Evolutionary conservation across 1,140 invertebrate genomes (phyloP).

Genomic region (Drosophila elegans): DNA sequence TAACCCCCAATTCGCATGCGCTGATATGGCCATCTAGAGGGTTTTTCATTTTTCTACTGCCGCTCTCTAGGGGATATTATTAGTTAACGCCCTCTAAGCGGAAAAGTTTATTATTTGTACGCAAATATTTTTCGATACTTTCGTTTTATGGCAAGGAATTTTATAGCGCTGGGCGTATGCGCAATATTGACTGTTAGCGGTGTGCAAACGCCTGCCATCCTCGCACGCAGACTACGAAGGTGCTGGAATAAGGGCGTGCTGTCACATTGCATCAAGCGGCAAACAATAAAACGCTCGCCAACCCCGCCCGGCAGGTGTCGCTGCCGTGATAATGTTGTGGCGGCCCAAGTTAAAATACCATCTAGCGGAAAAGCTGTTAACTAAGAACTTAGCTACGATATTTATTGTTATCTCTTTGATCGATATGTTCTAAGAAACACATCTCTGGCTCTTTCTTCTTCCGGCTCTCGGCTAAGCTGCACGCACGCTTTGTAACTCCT

Average conservation of each 20-base stretch:
- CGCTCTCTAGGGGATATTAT: background rate
- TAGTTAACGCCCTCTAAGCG: background rate
- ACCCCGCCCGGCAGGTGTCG: slow-evolving; percentile 69
- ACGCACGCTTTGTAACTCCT: no score
- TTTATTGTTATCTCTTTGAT: no score
- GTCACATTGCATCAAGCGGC: slow-evolving; percentile 68
- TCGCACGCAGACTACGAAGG: slow-evolving; percentile 10
- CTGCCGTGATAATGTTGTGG: slow-evolving; percentile 74
- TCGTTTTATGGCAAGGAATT: background rate
- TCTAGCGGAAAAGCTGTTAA: no score
- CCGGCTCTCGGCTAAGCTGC: no score
- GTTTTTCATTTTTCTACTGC: background rate
- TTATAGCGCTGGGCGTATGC: slow-evolving; percentile 45
- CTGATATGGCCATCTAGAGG: slow-evolving; percentile 6
- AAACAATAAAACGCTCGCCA: slow-evolving; percentile 72
- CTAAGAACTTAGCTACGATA: no score
- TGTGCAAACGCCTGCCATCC: slow-evolving; percentile 23
- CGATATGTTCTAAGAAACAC: no score
- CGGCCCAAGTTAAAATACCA: no score
- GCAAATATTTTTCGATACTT: background rate
- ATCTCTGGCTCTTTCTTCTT: no score
- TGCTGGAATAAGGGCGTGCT: slow-evolving; percentile 10
- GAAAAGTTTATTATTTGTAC: background rate
- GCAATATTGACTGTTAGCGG: slow-evolving; percentile 64
- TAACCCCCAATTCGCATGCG: slow-evolving; percentile 11